Evolutionary conservation across 2,888 invertebrate genomes (phyloP).

Genomic region (Ochropacha duplaris): DNA sequence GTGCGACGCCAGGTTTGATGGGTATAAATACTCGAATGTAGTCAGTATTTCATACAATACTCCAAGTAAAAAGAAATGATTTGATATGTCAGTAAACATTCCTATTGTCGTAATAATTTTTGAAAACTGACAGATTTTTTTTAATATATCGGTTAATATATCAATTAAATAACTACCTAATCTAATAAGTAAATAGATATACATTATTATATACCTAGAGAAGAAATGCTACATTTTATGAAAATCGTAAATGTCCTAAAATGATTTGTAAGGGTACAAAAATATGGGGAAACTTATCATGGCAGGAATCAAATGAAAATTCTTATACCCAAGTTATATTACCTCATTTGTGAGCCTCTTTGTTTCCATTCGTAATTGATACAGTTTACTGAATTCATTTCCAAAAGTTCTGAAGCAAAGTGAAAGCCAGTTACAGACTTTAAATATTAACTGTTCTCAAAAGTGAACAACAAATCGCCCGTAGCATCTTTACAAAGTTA

Average conservation of each 20-base stretch:
- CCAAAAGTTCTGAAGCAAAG: not conserved
- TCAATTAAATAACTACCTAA: too few relatives aligned
- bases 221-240: constrained; percentile 1
- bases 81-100: too few relatives aligned
- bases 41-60: too few relatives aligned
- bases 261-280: constrained; percentile 1
- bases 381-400: not conserved
- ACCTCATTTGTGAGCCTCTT: not conserved
- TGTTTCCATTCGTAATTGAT: constrained; percentile 1
- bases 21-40: too few relatives aligned
- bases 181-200: not conserved
- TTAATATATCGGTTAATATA: too few relatives aligned
- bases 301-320: constrained; percentile 1
- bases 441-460: constrained; percentile 1
- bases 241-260: not conserved
- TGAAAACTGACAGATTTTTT: too few relatives aligned
- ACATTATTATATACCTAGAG: not conserved
- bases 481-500: constrained; percentile 23
- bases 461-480: constrained; percentile 20
- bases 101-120: too few relatives aligned
- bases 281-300: not conserved
- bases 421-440: not conserved
- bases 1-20: too few relatives aligned
- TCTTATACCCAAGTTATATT: not conserved
- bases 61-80: too few relatives aligned